phyloP scores from a whole-genome alignment of 2,113 vertebrate genomes.

The Aldabrachelys gigantea region DNA sequence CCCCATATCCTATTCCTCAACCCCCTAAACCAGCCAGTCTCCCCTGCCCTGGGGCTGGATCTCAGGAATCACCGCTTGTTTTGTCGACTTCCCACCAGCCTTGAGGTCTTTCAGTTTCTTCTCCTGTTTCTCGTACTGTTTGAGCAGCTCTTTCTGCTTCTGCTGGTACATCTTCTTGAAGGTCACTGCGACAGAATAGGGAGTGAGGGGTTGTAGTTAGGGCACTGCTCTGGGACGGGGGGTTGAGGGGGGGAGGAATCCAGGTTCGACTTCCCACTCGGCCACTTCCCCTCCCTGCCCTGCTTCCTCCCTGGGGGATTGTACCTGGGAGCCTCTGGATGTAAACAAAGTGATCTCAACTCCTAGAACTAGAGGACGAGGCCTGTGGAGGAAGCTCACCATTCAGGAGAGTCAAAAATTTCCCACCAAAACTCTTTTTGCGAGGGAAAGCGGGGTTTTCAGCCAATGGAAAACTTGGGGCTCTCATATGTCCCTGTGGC shows the following conservation, averaged over 20 bases:
- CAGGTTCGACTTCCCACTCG: neutral
- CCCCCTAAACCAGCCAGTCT: neutral
- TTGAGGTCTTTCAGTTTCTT: slow-evolving; percentile 92
- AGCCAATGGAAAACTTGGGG: neutral
- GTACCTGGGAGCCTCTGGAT: neutral
- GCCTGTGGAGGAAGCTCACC: neutral
- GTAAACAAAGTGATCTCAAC: neutral
- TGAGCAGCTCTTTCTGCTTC: slow-evolving; percentile 92
- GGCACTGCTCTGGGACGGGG: neutral
- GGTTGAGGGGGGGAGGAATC: neutral
- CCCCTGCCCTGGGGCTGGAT: neutral
- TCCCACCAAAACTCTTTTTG: neutral
- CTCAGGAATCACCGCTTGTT: slow-evolving; percentile 86
- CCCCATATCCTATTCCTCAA: neutral
- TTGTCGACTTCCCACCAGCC: slow-evolving; percentile 92
- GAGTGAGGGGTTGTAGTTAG: neutral
- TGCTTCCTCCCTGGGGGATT: neutral
- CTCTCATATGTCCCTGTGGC: neutral
- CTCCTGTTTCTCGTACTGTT: slow-evolving; percentile 94
- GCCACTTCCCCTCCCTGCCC: neutral
- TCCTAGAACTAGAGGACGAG: neutral
- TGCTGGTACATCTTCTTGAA: slow-evolving; percentile 97
- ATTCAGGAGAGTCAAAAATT: neutral
- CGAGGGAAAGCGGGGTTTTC: neutral
- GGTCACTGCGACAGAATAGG: slow-evolving; percentile 79